Conservation (phyloP, 2,888 invertebrate species). For the Crossocerus cetratus region DNA sequence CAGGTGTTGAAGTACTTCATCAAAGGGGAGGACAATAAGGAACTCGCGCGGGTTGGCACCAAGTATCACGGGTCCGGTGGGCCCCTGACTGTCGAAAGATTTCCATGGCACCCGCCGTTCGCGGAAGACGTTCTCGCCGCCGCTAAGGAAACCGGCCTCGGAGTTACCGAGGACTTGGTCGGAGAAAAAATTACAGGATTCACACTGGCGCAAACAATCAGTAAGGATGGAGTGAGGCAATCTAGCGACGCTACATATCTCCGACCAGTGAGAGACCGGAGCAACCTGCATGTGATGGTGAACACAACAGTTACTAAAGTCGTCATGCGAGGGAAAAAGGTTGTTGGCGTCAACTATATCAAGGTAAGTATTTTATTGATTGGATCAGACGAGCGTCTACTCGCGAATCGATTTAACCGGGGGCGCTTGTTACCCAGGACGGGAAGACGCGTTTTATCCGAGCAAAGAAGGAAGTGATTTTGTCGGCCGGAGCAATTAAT, state of each 20-base stretch:
- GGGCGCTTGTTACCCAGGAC: conserved; percentile 39
- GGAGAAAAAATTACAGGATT: conserved; percentile 82
- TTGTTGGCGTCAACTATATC: conserved; percentile 80
- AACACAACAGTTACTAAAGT: conserved; percentile 81
- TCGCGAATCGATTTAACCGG: not conserved
- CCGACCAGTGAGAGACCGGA: conserved; percentile 78
- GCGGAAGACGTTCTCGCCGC: conserved; percentile 81
- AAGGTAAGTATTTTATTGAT: conserved; percentile 38
- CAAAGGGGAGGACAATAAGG: conserved; percentile 82
- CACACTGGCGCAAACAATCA: conserved; percentile 82
- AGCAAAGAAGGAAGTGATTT: conserved; percentile 77
- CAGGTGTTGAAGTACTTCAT: conserved; percentile 85
- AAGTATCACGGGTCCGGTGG: conserved; percentile 82
- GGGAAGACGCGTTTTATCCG: conserved; percentile 39
- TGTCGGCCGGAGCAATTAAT: conserved; percentile 82
- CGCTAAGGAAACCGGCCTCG: conserved; percentile 81
- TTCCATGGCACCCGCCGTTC: conserved; percentile 82
- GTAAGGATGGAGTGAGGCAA: conserved; percentile 81
- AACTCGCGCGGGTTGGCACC: conserved; percentile 80
- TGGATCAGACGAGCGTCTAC: not conserved
- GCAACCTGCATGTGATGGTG: conserved; percentile 81
- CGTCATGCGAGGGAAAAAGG: conserved; percentile 75
- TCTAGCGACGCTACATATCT: conserved; percentile 81
- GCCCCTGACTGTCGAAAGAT: conserved; percentile 80
- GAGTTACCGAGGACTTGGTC: conserved; percentile 81